These are phyloP conservation scores for Marmota flaviventris DNA, from an alignment of 2,113 vertebrate species.

Conservation along the genomic window DNA sequence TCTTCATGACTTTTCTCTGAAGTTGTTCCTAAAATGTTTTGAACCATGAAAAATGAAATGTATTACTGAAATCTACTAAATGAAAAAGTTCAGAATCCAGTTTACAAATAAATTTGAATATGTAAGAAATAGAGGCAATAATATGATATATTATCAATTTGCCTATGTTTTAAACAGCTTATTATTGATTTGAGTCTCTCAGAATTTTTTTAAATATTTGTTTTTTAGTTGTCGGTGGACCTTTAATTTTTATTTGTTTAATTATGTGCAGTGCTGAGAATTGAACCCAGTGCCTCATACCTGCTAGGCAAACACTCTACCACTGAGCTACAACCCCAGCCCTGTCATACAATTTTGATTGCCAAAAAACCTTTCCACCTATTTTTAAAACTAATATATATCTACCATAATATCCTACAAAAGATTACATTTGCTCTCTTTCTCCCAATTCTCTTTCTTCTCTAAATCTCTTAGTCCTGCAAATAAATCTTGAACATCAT, in stretches of 20 bases:
- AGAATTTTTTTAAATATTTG: background rate
- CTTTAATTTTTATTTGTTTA: too few relatives aligned
- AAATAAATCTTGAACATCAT: background rate
- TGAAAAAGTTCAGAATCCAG: background rate
- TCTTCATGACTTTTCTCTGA: background rate
- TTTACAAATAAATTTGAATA: background rate
- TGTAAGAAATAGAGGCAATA: background rate
- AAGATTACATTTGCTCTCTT: background rate
- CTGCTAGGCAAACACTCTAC: too few relatives aligned
- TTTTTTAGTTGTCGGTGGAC: too few relatives aligned
- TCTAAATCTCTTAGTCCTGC: background rate
- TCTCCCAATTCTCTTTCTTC: background rate
- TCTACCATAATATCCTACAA: background rate
- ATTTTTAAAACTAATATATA: background rate
- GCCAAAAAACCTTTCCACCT: background rate
- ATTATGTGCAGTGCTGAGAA: too few relatives aligned
- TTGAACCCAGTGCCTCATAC: too few relatives aligned
- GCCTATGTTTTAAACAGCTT: background rate
- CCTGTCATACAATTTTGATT: background rate
- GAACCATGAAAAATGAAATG: background rate
- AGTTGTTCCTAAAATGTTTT: background rate
- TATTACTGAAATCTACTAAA: background rate
- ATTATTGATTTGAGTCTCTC: background rate
- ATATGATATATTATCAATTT: background rate
- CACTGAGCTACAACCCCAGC: too few relatives aligned